Evolutionary conservation across 2,888 invertebrate genomes (phyloP).

Genomic region (Cataglyphis cursor): DNA sequence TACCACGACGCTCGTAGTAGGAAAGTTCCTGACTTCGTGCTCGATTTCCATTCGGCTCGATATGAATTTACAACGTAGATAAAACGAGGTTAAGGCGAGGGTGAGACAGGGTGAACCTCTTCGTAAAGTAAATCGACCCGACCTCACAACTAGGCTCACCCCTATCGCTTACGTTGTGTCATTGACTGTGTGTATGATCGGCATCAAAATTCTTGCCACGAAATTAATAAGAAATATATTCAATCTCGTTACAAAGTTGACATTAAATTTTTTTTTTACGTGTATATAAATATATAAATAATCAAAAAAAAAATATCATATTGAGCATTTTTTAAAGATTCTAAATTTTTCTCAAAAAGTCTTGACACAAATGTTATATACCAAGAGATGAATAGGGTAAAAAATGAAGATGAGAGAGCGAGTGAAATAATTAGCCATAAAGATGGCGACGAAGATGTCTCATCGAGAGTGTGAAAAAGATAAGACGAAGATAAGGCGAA

Average conservation of each 20-base stretch:
- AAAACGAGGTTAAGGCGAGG: slow-evolving; percentile 77
- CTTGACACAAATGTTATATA: background rate
- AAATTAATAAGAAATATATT: background rate
- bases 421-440: slow-evolving; percentile 80
- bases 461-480: slow-evolving; percentile 77
- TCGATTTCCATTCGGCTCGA: slow-evolving; percentile 66
- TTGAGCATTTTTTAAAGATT: background rate
- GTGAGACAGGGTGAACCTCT: slow-evolving; percentile 61
- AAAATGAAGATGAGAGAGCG: slow-evolving; percentile 67
- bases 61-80: slow-evolving; percentile 82
- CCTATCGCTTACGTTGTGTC: slow-evolving; percentile 69
- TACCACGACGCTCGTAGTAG: slow-evolving; percentile 65
- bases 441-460: slow-evolving; percentile 78
- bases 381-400: background rate
- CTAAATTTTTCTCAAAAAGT: background rate
- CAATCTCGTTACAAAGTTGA: background rate
- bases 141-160: slow-evolving; percentile 64
- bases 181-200: slow-evolving; percentile 77
- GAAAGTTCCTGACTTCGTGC: slow-evolving; percentile 65
- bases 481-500: slow-evolving; percentile 59
- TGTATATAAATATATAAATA: background rate
- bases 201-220: background rate
- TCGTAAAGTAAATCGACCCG: slow-evolving; percentile 75
- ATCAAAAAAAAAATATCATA: background rate
- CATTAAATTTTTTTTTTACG: background rate